These are phyloP conservation scores for Littorina saxatilis DNA, from an alignment of 1,140 invertebrate species.

Conservation along the genomic window DNA sequence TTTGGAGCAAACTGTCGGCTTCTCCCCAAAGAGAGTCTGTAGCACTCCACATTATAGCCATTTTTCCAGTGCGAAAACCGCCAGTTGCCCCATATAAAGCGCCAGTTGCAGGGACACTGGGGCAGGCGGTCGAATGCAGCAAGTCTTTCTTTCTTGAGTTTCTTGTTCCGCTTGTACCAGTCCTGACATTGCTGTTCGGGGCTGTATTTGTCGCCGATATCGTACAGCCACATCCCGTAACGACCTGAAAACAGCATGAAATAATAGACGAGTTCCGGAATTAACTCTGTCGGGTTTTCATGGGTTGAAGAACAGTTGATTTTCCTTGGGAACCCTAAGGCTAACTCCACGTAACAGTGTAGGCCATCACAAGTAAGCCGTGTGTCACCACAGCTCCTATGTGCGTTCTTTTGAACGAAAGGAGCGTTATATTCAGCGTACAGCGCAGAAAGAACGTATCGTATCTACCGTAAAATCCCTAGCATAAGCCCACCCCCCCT, in stretches of 20 bases:
- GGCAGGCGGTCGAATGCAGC: conserved; percentile 11
- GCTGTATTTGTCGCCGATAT: background rate
- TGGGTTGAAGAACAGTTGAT: no score
- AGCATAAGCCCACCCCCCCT: no score
- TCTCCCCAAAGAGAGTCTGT: background rate
- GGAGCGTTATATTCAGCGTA: no score
- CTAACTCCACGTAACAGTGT: no score
- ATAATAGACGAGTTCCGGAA: no score
- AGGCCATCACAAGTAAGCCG: no score
- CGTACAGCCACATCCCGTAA: conserved; percentile 11
- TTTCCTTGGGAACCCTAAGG: no score
- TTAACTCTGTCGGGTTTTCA: no score
- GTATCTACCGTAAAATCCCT: no score
- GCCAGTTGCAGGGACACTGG: conserved; percentile 14
- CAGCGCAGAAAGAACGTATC: no score
- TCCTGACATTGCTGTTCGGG: conserved; percentile 1
- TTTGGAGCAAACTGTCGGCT: background rate
- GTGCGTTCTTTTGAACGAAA: no score
- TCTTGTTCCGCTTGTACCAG: conserved; percentile 16
- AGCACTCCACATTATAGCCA: background rate
- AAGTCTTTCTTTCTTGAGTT: background rate
- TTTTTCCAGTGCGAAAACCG: background rate
- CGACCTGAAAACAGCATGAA: background rate
- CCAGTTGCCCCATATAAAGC: conserved; percentile 4
- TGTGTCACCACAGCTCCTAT: no score